These are phyloP conservation scores for Numenius phaeopus DNA, from an alignment of 2,797 vertebrate genomes.

Conservation along the genomic window DNA sequence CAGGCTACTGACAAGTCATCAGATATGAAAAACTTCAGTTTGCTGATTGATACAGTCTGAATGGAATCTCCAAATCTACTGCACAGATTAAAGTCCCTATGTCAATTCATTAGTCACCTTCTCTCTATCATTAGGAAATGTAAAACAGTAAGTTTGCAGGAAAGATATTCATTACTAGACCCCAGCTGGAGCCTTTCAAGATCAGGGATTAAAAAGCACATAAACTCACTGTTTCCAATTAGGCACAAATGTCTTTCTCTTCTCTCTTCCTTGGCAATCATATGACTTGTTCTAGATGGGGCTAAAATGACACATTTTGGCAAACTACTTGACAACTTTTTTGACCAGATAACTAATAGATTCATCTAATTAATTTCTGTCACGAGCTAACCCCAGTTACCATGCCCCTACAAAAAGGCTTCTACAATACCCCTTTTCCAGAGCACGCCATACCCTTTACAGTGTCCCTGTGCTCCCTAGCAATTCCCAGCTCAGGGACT, in stretches of 20 bases:
- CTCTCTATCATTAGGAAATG: constrained; percentile 9
- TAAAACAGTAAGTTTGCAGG: not conserved
- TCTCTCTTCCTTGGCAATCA: not conserved
- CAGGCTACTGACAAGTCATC: not conserved
- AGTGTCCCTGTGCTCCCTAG: not conserved
- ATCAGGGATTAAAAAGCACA: constrained; percentile 1
- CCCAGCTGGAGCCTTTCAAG: constrained; percentile 5
- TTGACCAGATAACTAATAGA: not conserved
- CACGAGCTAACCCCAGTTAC: not conserved
- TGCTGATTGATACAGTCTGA: not conserved
- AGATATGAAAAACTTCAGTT: not conserved
- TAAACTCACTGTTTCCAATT: not conserved
- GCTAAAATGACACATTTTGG: not conserved
- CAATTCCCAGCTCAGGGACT: not conserved
- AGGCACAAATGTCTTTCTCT: not conserved
- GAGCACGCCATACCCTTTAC: not conserved
- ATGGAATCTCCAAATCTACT: not conserved
- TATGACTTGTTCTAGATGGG: not conserved
- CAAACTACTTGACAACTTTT: not conserved
- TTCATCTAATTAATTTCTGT: not conserved
- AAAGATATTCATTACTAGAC: not conserved
- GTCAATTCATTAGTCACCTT: not conserved
- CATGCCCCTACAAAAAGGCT: not conserved
- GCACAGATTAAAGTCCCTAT: not conserved
- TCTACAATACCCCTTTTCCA: not conserved